Evolutionary conservation across 2,888 invertebrate species (phyloP).

Genomic region (Hemithea aestivaria): DNA sequence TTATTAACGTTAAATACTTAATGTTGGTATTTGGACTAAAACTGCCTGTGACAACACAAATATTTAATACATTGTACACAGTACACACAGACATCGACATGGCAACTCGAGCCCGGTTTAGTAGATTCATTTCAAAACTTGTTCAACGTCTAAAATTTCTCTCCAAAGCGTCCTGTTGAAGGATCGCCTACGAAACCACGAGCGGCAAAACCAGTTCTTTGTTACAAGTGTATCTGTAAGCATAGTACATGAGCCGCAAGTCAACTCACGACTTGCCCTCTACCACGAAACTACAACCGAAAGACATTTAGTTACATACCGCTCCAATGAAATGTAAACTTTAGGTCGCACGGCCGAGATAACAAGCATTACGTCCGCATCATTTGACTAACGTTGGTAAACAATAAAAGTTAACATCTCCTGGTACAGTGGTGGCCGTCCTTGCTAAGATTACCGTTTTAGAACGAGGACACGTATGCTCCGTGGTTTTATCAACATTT

Average conservation of each 20-base stretch:
- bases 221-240: constrained; percentile 37
- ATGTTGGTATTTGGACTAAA: no score
- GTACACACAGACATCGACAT: no score
- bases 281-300: constrained; percentile 33
- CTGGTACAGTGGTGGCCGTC: constrained; percentile 33
- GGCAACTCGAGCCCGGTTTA: not conserved
- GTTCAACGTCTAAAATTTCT: constrained; percentile 37
- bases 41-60: no score
- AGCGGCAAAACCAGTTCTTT: constrained; percentile 55
- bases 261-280: constrained; percentile 36
- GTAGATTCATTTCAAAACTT: constrained; percentile 28
- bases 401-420: constrained; percentile 31
- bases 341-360: constrained; percentile 29
- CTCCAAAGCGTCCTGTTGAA: constrained; percentile 32
- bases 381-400: constrained; percentile 33
- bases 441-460: constrained; percentile 47
- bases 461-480: constrained; percentile 43
- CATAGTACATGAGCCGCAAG: constrained; percentile 22
- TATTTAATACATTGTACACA: no score
- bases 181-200: constrained; percentile 43
- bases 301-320: constrained; percentile 36
- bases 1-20: no score
- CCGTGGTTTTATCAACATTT: constrained; percentile 39
- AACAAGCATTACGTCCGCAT: constrained; percentile 35
- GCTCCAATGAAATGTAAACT: constrained; percentile 26